Evolutionary conservation across 35 echinoderm and acorn worm genomes (phyloP), one percentile per base, ranked within the genome.

Genomic region (Hemicentrotus pulcherrimus): DNA sequence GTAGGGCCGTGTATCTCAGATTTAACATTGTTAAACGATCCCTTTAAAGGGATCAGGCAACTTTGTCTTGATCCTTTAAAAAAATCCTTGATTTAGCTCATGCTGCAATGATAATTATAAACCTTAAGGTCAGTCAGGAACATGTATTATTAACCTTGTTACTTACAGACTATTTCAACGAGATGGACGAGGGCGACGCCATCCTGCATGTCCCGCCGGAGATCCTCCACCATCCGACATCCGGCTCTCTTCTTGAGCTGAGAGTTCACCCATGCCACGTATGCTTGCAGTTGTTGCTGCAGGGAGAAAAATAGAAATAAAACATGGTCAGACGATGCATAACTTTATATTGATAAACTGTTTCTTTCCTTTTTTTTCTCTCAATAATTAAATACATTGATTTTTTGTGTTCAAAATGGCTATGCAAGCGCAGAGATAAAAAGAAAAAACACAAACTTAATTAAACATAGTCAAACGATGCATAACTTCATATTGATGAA

Each of bases 261-360:
- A 22, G 98, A 99, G 91, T 99, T 99, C 24, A 99, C 98, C 98
- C 98, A 99, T 24, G 97, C 97, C 41, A 99, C 98, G 86, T 99
- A 99, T 8, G 98, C 98, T 94, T 99, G 97, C 61, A 99, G 94
- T 99, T 99, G 98, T 99, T 99, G 98, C 98, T 99, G 94, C 71
- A 94, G 65, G 28, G 95, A 95, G 32, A 93, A 96, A 90, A 90
- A 59, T 2, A 90, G 19, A 90, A 12, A 3, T 16, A 16, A 18
- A 41, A 47, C 86, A 86, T 86, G 24, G 22, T 19, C 1, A 86
- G 3, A 86, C 24, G 28, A 19, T 86, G 22, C 3, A 19, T 31
- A 9, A 18, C 14, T 19, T 86, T 86, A 86, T 22, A 86, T 3
- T 31, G 22, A 18, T 18, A 86, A 22, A 86, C 14, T 85, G 4